A percentile compares a stretch with the other conserved stretches of the same genome.
Conservation (phyloP, 2,797 vertebrate genomes). For the Chelon labrosus region DNA sequence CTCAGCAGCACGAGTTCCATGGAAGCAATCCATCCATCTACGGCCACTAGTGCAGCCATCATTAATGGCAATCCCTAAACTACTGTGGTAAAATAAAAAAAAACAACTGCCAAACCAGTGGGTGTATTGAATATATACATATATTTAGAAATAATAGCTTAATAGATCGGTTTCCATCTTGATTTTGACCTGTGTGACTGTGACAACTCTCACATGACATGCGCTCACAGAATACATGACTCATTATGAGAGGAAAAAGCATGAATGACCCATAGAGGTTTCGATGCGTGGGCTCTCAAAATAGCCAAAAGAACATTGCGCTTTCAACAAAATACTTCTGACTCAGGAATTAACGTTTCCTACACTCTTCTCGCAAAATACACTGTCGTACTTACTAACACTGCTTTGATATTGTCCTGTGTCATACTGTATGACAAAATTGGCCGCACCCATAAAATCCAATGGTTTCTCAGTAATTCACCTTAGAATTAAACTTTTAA, state of each 20-base stretch:
- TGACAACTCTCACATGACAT: conserved; percentile 20
- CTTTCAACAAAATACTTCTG: too few relatives aligned
- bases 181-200: conserved; percentile 3
- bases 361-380: too few relatives aligned
- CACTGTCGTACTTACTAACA: too few relatives aligned
- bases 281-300: not conserved
- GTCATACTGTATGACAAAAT: not conserved
- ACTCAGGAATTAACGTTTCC: too few relatives aligned
- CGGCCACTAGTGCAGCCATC: too few relatives aligned
- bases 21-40: conserved; percentile 4
- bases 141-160: not conserved
- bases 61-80: too few relatives aligned
- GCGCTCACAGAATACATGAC: conserved; percentile 3
- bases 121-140: not conserved
- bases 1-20: conserved; percentile 6
- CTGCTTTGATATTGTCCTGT: too few relatives aligned
- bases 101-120: too few relatives aligned
- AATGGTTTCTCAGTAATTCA: too few relatives aligned
- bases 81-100: not conserved
- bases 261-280: conserved; percentile 12
- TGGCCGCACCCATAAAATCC: not conserved
- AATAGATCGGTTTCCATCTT: not conserved
- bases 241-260: conserved; percentile 18
- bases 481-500: not conserved
- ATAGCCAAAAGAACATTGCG: not conserved